These are phyloP conservation scores for Rhea americana DNA, from an alignment of 2,113 vertebrate species.

Conservation along the genomic window DNA sequence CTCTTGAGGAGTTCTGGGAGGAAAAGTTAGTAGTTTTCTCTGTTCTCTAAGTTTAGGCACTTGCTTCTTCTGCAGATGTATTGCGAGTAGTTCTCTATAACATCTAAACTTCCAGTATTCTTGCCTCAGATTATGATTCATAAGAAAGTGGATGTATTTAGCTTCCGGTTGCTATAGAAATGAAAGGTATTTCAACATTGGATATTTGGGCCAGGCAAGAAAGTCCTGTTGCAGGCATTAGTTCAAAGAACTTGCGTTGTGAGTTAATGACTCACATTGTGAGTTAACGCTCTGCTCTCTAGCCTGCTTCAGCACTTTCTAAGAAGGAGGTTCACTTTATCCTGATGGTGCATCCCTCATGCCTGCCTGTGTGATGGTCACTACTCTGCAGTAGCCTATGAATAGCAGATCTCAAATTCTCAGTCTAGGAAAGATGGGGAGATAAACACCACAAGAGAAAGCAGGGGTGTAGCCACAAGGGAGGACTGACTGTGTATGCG, in stretches of 20 bases:
- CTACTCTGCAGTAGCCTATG: not conserved
- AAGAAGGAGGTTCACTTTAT: fast-evolving
- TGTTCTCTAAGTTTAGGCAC: fast-evolving
- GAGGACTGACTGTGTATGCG: fast-evolving
- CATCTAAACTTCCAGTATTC: not conserved
- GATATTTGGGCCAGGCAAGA: not conserved
- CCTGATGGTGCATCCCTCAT: fast-evolving
- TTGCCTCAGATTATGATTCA: fast-evolving
- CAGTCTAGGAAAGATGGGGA: fast-evolving
- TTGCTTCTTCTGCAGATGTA: not conserved
- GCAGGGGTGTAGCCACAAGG: not conserved
- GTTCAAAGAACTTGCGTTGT: fast-evolving
- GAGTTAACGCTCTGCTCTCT: not conserved
- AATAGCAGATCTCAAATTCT: not conserved
- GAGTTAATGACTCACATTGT: too few relatives aligned
- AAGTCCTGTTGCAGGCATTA: not conserved
- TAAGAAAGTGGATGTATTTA: not conserved
- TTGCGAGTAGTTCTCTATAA: not conserved
- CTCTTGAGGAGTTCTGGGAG: not conserved
- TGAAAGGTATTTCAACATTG: fast-evolving
- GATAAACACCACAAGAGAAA: fast-evolving
- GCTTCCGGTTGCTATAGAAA: not conserved
- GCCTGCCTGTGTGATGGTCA: not conserved
- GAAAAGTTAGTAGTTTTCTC: not conserved
- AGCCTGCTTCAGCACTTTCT: fast-evolving